These are phyloP conservation scores for Pomatorhinus ruficollis DNA, from an alignment of 2,113 vertebrate species.

Conservation along the genomic window DNA sequence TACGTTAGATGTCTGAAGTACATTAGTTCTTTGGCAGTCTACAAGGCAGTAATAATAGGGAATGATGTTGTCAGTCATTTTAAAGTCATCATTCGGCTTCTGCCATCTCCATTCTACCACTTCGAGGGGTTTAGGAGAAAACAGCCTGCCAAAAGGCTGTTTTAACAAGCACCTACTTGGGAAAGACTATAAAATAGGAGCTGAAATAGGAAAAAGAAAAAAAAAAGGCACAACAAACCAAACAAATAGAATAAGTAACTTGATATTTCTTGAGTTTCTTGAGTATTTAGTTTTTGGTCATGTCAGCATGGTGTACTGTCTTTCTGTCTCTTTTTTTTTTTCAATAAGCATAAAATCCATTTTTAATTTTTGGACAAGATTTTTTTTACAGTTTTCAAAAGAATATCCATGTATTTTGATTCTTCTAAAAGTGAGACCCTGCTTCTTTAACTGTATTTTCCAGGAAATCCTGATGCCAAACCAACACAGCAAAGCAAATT, in stretches of 20 bases:
- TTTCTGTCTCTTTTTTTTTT: background rate
- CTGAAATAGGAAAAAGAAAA: background rate
- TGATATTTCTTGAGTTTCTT: constrained; percentile 32
- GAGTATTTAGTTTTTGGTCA: background rate
- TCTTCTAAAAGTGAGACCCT: background rate
- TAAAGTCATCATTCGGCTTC: constrained; percentile 63
- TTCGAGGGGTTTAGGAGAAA: constrained; percentile 29
- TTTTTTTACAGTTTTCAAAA: background rate
- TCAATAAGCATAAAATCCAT: background rate
- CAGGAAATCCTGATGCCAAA: background rate
- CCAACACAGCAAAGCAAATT: background rate
- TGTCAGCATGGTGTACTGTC: background rate
- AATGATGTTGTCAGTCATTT: constrained; percentile 77
- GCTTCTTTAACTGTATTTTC: background rate
- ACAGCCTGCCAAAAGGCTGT: constrained; percentile 17
- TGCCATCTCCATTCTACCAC: constrained; percentile 61
- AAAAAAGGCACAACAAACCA: background rate
- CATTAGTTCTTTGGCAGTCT: constrained; percentile 73
- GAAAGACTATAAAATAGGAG: constrained; percentile 47
- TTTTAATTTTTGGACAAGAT: background rate
- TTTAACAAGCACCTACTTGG: constrained; percentile 52
- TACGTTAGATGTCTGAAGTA: constrained; percentile 70
- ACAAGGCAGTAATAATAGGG: constrained; percentile 69
- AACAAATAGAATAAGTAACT: constrained; percentile 28
- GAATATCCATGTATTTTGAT: background rate